Evolutionary conservation across 2,888 invertebrate species (phyloP).

Genomic region (Drosophila kambysellisi): DNA sequence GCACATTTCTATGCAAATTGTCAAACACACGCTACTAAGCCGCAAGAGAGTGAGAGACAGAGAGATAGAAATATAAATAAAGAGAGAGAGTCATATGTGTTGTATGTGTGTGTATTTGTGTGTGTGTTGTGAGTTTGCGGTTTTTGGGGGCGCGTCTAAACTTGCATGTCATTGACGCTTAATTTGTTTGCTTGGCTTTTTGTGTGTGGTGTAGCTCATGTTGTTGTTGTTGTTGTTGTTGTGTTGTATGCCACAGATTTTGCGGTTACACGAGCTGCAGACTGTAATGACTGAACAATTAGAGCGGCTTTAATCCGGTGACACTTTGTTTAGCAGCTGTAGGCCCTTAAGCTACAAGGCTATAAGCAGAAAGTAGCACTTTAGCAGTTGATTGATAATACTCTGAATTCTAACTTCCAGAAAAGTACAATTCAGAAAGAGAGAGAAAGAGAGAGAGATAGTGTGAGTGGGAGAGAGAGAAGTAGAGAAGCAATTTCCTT

Average conservation of each 20-base stretch:
- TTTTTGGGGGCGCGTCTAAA: slow-evolving; percentile 57
- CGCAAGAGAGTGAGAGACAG: background rate
- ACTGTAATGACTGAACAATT: slow-evolving; percentile 58
- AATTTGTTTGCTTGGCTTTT: slow-evolving; percentile 77
- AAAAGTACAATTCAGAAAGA: background rate
- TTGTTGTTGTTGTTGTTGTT: slow-evolving; percentile 26
- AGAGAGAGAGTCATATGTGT: background rate
- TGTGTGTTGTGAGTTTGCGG: slow-evolving; percentile 35
- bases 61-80: background rate
- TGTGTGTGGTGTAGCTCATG: slow-evolving; percentile 37
- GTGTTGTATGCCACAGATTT: slow-evolving; percentile 62
- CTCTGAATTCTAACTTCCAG: background rate
- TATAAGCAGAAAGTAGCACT: slow-evolving; percentile 6
- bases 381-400: background rate
- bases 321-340: slow-evolving; percentile 28
- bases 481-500: background rate
- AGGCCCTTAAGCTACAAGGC: slow-evolving; percentile 14
- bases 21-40: slow-evolving; percentile 53
- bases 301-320: slow-evolving; percentile 29
- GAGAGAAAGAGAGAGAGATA: background rate
- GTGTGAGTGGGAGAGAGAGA: too few relatives aligned
- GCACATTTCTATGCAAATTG: slow-evolving; percentile 74
- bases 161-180: slow-evolving; percentile 78
- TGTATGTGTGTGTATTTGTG: slow-evolving; percentile 7
- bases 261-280: slow-evolving; percentile 59